Conservation (phyloP, 1,140 invertebrate genomes). For the Globodera ellingtonae region DNA sequence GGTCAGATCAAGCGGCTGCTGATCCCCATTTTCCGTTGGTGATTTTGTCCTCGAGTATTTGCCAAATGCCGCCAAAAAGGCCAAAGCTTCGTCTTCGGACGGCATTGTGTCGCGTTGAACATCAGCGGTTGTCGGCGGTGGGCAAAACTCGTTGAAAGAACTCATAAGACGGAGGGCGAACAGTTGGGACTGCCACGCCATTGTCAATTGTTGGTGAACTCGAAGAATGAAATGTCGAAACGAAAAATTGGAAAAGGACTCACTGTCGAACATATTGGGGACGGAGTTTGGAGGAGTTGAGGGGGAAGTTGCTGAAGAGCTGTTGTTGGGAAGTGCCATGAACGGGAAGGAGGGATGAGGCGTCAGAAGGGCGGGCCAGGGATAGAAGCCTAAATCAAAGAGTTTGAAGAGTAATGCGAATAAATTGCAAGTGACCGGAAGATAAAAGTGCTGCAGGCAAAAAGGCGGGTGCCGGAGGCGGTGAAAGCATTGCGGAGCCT, state of each 20-base stretch:
- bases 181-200: constrained; percentile 19
- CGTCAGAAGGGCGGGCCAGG: background rate
- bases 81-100: constrained; percentile 21
- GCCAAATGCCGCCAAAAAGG: background rate
- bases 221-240: background rate
- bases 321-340: background rate
- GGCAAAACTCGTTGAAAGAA: constrained; percentile 7
- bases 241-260: background rate
- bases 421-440: background rate
- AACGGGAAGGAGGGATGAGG: constrained; percentile 1
- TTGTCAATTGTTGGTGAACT: constrained; percentile 3
- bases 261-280: constrained; percentile 5
- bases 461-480: background rate
- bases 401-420: background rate
- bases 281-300: background rate
- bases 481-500: background rate
- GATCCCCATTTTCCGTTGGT: background rate
- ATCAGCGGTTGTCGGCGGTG: background rate
- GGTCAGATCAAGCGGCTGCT: constrained; percentile 13
- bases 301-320: constrained; percentile 3
- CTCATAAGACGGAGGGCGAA: constrained; percentile 18
- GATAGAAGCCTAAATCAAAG: background rate
- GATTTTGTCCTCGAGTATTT: background rate
- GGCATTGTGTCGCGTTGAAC: background rate
- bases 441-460: constrained; percentile 3